Evolutionary conservation across 2,888 invertebrate genomes (phyloP), one percentile per base, ranked within the genome.

Genomic region (Drosophila paramelanica): DNA sequence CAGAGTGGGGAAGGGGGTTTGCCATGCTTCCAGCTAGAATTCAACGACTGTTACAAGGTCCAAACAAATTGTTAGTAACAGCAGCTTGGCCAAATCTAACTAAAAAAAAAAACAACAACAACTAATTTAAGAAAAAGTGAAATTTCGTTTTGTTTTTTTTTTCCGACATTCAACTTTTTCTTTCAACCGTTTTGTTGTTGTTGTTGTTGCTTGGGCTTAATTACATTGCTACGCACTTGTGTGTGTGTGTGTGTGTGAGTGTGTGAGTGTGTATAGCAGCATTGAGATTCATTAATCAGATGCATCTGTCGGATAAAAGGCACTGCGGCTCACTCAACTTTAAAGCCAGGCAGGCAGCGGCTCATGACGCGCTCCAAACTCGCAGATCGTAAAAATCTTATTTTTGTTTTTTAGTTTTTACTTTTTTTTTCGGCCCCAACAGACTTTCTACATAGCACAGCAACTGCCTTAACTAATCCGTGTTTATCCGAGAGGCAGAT

Each of bases 231-330:
- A 87, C 87, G 89, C 89, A 88, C 77, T 81, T 81, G 55, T 72
- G 43, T 47, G 25, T 17, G 49, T 36, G 14, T 17, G 20, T 20
- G 42, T 20, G 43, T 11, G 31, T 20, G 60, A 25, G 60, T 17
- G 60, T 33, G 45, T 11, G 58, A 25, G 25, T 62, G 41, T 62
- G 42, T 64, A 75, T 67, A 77, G 76, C 71, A 65, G 68, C 67
- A 68, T 77, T 73, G 81, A 77, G 80, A 83, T 83, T 81, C 87
- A 85, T 85, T 85, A 85, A 89, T 89, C 89, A 89, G 85, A 87
- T 87, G 85, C 85, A 85, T 84, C 87, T 88, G 87, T 87, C 84
- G 87, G 84, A 89, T 87, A 89, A 87, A 73, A 72, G 52, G 58
- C 50, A 51, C 43, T 64, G 17, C 23, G 55, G 45, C 64, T 62